Conservation (phyloP, 2,113 vertebrate genomes). For the Pelecanus crispus region DNA sequence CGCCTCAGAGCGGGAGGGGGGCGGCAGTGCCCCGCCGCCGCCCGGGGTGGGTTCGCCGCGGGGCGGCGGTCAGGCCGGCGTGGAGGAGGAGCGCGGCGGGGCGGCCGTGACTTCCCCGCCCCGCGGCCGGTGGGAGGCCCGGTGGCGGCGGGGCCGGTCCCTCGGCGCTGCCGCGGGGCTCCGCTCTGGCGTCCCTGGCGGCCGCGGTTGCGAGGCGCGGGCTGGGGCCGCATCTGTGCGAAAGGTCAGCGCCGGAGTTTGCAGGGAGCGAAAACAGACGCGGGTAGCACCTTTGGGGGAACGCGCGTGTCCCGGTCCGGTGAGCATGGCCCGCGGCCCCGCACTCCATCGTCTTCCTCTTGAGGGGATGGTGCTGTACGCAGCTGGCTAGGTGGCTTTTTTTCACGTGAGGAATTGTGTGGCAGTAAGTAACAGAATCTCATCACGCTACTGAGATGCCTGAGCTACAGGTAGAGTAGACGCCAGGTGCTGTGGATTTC, state of each 20-base stretch:
- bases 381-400: background rate
- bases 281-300: too few species aligned
- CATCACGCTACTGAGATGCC: fast-evolving
- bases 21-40: background rate
- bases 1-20: background rate
- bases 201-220: background rate
- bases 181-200: background rate
- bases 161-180: background rate
- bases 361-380: background rate
- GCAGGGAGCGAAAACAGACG: too few species aligned
- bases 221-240: background rate
- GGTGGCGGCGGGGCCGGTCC: background rate
- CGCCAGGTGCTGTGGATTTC: background rate
- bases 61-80: background rate
- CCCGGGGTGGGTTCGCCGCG: too few species aligned
- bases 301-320: background rate
- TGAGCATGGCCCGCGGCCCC: background rate
- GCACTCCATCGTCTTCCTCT: fast-evolving
- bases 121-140: background rate
- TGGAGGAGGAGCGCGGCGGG: background rate
- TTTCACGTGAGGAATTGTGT: fast-evolving
- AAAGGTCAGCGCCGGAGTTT: background rate
- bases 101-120: background rate
- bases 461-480: background rate
- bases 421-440: background rate